phyloP scores from a whole-genome alignment of 2,888 invertebrate genomes.

The Tyria jacobaeae region DNA sequence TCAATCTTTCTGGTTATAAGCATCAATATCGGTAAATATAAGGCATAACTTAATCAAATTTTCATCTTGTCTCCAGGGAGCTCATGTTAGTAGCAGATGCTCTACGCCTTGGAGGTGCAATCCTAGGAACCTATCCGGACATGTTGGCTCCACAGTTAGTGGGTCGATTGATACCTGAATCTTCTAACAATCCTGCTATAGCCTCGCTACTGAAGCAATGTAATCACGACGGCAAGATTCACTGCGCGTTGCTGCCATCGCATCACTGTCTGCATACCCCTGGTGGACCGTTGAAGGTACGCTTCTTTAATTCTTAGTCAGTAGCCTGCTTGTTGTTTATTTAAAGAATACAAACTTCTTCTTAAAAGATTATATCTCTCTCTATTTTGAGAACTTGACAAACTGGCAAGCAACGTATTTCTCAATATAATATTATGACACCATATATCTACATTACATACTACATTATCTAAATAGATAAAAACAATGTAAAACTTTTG shows the following conservation, averaged over 20 bases:
- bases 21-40: no score
- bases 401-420: no score
- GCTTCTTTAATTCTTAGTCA: no score
- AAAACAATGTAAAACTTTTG: no score
- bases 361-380: no score
- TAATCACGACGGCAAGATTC: constrained; percentile 94
- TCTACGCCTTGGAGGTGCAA: constrained; percentile 96
- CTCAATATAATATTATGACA: no score
- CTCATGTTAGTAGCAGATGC: constrained; percentile 97
- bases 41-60: neutral
- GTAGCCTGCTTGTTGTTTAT: neutral
- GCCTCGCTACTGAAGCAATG: constrained; percentile 96
- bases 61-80: constrained; percentile 86
- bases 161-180: constrained; percentile 96
- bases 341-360: neutral
- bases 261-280: constrained; percentile 99
- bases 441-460: no score
- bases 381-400: no score
- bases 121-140: constrained; percentile 95
- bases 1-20: no score
- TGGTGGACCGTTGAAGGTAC: constrained; percentile 98
- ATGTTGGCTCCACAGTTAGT: constrained; percentile 98
- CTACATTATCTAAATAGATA: no score
- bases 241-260: constrained; percentile 96
- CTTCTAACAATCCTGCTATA: constrained; percentile 89